Conservation (phyloP, 2,888 invertebrate genomes). For the Hofmannophila pseudospretella region DNA sequence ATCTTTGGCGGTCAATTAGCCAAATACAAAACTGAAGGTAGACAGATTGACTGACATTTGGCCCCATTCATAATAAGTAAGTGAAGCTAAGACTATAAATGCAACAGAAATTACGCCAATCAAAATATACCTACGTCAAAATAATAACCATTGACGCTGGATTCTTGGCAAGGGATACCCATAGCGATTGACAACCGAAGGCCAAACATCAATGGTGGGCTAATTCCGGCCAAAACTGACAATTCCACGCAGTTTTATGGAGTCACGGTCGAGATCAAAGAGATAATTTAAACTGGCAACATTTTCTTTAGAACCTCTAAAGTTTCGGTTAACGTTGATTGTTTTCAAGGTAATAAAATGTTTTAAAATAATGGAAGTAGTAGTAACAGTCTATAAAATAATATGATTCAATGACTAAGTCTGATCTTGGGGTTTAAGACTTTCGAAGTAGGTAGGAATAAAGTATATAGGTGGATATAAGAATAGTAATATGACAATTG, state of each 20-base stretch:
- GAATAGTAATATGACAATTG: too few relatives aligned
- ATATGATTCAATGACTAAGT: too few relatives aligned
- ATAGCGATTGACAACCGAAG: slow-evolving; percentile 11
- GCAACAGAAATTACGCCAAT: neutral
- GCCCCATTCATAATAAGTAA: neutral
- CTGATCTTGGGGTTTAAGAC: too few relatives aligned
- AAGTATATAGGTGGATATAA: too few relatives aligned
- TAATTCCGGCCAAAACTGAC: slow-evolving; percentile 8
- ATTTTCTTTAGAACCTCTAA: too few relatives aligned
- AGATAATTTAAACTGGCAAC: neutral
- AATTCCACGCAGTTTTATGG: slow-evolving; percentile 8
- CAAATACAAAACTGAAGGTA: neutral
- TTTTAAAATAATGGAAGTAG: too few relatives aligned
- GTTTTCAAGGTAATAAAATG: too few relatives aligned
- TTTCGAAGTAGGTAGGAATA: too few relatives aligned
- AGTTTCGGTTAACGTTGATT: too few relatives aligned
- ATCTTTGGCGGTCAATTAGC: neutral
- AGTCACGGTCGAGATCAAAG: slow-evolving; percentile 12
- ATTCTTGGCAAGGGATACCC: slow-evolving; percentile 17
- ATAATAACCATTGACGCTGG: slow-evolving; percentile 3
- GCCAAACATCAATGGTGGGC: neutral
- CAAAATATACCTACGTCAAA: neutral
- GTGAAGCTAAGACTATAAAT: too few relatives aligned
- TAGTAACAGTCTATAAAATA: too few relatives aligned
- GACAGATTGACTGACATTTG: too few relatives aligned